A percentile compares a stretch with the other conserved stretches of the same genome.
Evolutionary conservation across 2,113 vertebrate genomes (phyloP).

Genomic region (Dolichallabes microphthalmus): DNA sequence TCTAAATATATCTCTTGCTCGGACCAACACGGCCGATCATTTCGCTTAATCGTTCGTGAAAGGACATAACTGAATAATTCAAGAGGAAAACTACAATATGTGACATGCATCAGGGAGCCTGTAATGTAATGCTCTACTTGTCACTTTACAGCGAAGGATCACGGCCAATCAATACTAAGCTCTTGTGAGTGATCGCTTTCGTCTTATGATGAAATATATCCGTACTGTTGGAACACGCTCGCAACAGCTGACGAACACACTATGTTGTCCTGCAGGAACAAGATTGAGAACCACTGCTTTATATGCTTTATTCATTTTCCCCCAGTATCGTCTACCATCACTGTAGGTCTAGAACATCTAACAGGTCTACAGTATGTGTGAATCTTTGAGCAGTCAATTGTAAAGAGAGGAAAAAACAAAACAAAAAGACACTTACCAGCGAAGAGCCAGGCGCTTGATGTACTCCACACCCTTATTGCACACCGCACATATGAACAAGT

Average conservation of each 20-base stretch:
- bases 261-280: neutral
- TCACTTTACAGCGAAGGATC: neutral
- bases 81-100: neutral
- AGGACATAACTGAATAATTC: neutral
- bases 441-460: conserved; percentile 85
- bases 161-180: neutral
- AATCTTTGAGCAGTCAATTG: conserved; percentile 9
- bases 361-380: neutral
- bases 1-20: neutral
- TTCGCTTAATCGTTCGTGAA: neutral
- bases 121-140: neutral
- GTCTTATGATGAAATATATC: neutral
- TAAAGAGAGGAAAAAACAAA: neutral
- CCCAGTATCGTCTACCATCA: neutral
- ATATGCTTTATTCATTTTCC: too few species aligned
- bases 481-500: conserved; percentile 87
- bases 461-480: conserved; percentile 92
- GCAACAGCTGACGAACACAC: neutral
- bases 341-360: conserved; percentile 4
- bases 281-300: too few species aligned
- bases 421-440: conserved; percentile 74
- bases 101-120: neutral
- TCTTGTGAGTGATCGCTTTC: neutral
- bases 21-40: neutral
- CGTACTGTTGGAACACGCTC: too few species aligned